Evolutionary conservation across 1,140 invertebrate genomes (phyloP), one percentile per base, ranked within the genome.

Genomic region (Globodera rostochiensis): DNA sequence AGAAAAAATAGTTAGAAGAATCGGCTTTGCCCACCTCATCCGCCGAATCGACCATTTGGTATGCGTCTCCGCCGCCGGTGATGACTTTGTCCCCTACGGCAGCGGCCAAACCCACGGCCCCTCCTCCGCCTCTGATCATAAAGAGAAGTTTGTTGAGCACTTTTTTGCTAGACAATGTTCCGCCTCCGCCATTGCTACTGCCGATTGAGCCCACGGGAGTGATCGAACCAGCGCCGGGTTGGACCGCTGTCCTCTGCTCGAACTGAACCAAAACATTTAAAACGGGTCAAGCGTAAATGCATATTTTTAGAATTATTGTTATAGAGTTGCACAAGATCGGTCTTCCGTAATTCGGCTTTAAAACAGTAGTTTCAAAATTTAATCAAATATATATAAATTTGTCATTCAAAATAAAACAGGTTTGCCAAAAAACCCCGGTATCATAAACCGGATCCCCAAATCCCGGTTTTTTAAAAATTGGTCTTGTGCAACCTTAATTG

Each of bases 121-220:
- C 66, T 15, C 50, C 50, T n/a, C 64, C 73, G 1, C 80, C 80
- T 47, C 77, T 66, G 47, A 82, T 82, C 15, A 71, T 83, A 64
- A 78, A 83, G n/a, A 88, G 69, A 46, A 88, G 85, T n/a, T 82
- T 84, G 25, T 88, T 79, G 25, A 88, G 60, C 60, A 78, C 77
- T 70, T 78, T 78, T 47, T 88, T 88, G 66, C 86, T 84, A 70
- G 88, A 89, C 84, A 88, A 84, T 21, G 84, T 79, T 8, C 80
- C 77, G 71, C 84, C 87, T 60, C 71, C 80, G 46, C 81, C 70
- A 81, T 74, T 45, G 81, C 57, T 45, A 70, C 74, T 81, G 73
- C 79, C 57, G 60, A 74, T 15, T 60, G 57, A 57, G 49, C 70
- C 79, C 78, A n/a, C 84, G 81, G 64, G 80, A 9, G 46, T 66